Evolutionary conservation across 2,113 vertebrate genomes (phyloP).

Genomic region (Oceanites oceanicus): DNA sequence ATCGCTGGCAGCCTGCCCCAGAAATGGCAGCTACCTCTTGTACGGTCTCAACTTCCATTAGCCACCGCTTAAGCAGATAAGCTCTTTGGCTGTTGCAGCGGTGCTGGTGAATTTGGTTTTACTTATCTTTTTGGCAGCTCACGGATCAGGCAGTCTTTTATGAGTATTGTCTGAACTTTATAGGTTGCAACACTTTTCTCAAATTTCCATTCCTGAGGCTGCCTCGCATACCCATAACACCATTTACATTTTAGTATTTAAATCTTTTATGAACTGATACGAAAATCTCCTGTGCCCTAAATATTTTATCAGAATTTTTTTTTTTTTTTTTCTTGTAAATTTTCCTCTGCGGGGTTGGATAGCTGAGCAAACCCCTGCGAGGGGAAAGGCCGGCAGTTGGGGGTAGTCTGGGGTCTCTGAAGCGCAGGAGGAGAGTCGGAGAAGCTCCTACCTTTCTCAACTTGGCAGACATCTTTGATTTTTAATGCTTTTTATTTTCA

Average conservation of each 20-base stretch:
- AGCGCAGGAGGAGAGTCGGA: neutral
- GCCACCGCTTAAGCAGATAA: neutral
- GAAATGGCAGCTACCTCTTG: neutral
- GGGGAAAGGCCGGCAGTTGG: neutral
- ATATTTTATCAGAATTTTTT: slow-evolving; percentile 25
- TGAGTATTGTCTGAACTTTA: neutral
- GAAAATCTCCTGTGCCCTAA: slow-evolving; percentile 34
- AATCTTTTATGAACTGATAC: slow-evolving; percentile 7
- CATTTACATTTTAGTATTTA: slow-evolving; percentile 19
- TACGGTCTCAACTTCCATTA: neutral
- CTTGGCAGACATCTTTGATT: neutral
- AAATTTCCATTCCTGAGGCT: slow-evolving; percentile 17
- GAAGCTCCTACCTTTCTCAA: neutral
- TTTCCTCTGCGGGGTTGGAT: neutral
- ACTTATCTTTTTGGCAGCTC: neutral
- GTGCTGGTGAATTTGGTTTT: neutral
- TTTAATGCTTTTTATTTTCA: neutral
- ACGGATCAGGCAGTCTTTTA: neutral
- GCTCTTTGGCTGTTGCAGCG: neutral
- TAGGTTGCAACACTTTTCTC: neutral
- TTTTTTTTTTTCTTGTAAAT: neutral
- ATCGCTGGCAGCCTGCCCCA: neutral
- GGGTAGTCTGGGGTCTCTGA: neutral
- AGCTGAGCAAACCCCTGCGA: neutral
- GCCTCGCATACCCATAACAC: neutral